Conservation (phyloP, 2,888 invertebrate species). For the Synanthedon andrenaeformis region DNA sequence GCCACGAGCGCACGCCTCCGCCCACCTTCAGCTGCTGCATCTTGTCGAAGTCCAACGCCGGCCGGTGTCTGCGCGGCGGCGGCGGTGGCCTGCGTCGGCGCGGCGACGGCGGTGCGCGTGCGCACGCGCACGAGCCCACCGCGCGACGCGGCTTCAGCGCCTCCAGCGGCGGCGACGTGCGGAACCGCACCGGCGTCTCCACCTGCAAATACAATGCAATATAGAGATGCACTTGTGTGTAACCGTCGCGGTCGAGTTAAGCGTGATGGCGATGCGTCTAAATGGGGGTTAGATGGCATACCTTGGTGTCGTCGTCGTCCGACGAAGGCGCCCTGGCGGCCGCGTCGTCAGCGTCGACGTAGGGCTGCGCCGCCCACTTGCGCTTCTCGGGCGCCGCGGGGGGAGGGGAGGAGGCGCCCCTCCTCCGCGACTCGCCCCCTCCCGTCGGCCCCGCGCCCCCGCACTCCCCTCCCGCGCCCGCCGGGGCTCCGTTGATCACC, state of each 20-base stretch:
- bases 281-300: constrained; percentile 11
- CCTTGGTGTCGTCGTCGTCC: constrained; percentile 55
- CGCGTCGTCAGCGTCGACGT: constrained; percentile 27
- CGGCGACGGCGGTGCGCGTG: constrained; percentile 25
- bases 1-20: constrained; percentile 78
- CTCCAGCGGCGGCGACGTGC: constrained; percentile 91
- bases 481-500: constrained; percentile 58
- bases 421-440: constrained; percentile 41
- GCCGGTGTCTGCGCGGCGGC: constrained; percentile 74
- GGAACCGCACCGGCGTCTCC: constrained; percentile 86
- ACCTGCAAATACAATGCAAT: constrained; percentile 54
- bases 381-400: constrained; percentile 77
- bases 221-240: not conserved
- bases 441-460: constrained; percentile 12
- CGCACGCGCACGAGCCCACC: constrained; percentile 23
- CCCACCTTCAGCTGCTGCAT: constrained; percentile 91
- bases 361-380: constrained; percentile 71
- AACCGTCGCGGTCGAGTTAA: too few relatives aligned
- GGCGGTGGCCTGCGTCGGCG: constrained; percentile 57
- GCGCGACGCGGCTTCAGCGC: constrained; percentile 80
- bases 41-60: constrained; percentile 95
- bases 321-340: constrained; percentile 35
- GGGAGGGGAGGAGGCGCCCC: constrained; percentile 61
- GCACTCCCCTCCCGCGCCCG: constrained; percentile 20
- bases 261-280: constrained; percentile 5